Conservation (phyloP, 2,888 invertebrate species). For the Caenorhabditis becei region DNA sequence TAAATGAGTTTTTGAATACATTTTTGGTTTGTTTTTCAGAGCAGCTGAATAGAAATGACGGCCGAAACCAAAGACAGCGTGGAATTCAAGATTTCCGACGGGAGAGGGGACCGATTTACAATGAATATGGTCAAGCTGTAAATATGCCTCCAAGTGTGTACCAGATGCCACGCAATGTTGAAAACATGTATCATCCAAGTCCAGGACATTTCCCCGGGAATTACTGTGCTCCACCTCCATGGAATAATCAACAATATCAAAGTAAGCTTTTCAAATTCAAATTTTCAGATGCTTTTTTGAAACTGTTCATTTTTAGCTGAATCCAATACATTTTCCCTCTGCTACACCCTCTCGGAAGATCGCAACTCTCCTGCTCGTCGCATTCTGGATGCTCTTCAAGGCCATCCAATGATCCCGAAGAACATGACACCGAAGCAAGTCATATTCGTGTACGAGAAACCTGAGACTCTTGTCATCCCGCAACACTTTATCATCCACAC, state of each 20-base stretch:
- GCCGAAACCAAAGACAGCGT: background rate
- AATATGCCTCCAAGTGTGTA: conserved; percentile 21
- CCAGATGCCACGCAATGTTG: background rate
- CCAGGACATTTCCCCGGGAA: too few species aligned
- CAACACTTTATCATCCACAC: background rate
- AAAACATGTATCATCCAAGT: background rate
- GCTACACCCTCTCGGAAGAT: conserved; percentile 14
- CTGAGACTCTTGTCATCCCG: background rate
- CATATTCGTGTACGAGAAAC: conserved; percentile 34
- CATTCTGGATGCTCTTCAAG: conserved; percentile 1
- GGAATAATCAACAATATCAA: background rate
- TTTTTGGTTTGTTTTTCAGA: conserved; percentile 11
- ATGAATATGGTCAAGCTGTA: conserved; percentile 20
- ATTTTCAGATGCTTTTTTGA: background rate
- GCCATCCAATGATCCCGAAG: conserved; percentile 11
- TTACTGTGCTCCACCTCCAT: background rate
- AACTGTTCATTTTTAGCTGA: conserved; percentile 23
- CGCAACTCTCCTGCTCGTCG: conserved; percentile 8
- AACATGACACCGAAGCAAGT: conserved; percentile 10
- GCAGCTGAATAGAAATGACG: background rate
- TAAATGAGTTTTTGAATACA: background rate
- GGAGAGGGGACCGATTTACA: conserved; percentile 11
- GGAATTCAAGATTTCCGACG: background rate
- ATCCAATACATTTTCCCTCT: conserved; percentile 14
- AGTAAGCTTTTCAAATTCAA: background rate